Conservation (phyloP, 2,113 vertebrate species). For the Poeciliopsis turrubarensis region DNA sequence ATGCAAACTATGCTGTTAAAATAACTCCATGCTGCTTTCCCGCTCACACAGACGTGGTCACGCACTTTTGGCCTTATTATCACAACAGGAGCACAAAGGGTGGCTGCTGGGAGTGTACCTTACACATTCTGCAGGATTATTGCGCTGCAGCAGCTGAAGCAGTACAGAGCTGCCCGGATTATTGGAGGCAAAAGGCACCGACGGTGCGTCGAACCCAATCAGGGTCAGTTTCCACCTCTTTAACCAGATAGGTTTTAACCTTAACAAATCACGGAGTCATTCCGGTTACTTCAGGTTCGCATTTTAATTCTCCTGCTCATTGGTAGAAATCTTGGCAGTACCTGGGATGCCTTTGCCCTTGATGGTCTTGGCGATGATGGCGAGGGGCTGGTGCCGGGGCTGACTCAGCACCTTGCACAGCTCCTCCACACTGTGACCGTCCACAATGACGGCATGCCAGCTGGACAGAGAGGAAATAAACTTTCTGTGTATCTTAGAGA, state of each 20-base stretch:
- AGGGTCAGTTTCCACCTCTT: neutral
- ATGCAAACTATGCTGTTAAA: constrained; percentile 8
- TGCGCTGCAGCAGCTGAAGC: constrained; percentile 79
- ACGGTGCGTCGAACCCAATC: neutral
- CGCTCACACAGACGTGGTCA: constrained; percentile 24
- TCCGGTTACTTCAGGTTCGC: neutral
- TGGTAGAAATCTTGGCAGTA: constrained; percentile 51
- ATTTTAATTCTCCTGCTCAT: neutral
- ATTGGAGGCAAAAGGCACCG: constrained; percentile 27
- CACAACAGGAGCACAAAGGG: constrained; percentile 48
- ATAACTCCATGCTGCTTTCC: constrained; percentile 7
- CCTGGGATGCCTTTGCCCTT: constrained; percentile 94
- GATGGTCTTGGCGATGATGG: constrained; percentile 92
- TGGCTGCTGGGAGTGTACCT: constrained; percentile 27
- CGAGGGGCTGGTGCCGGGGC: constrained; percentile 89
- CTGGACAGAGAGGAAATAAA: constrained; percentile 66
- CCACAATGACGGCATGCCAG: constrained; percentile 90
- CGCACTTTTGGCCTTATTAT: constrained; percentile 30
- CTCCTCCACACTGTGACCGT: constrained; percentile 96
- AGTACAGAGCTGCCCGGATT: constrained; percentile 54
- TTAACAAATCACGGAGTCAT: neutral
- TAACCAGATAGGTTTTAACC: neutral
- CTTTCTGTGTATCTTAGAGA: neutral
- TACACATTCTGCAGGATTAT: constrained; percentile 84
- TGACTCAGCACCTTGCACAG: constrained; percentile 92